A percentile compares a stretch with the other conserved stretches of the same genome.
phyloP scores from a whole-genome alignment of 2,888 invertebrate genomes.

The Pammene aurita region DNA sequence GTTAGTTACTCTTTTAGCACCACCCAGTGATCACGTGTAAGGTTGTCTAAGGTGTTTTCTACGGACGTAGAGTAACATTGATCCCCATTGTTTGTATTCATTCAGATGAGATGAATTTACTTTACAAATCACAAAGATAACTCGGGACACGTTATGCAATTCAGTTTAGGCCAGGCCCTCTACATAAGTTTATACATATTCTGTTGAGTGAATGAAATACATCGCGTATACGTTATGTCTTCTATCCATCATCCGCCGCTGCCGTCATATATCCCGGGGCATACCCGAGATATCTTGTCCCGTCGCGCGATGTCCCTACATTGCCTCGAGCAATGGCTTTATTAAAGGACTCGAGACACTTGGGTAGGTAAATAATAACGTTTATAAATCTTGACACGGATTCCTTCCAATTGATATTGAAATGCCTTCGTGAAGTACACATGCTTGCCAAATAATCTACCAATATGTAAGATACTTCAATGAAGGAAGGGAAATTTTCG shows the following conservation, averaged over 20 bases:
- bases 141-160: background rate
- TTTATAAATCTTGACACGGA: conserved; percentile 20
- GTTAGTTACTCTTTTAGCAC: too few relatives aligned
- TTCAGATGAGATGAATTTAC: background rate
- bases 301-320: conserved; percentile 21
- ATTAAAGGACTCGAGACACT: conserved; percentile 33
- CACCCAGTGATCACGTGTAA: too few relatives aligned
- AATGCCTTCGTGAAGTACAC: conserved; percentile 4
- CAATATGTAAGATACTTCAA: background rate
- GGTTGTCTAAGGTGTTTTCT: too few relatives aligned
- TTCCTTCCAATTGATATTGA: conserved; percentile 18
- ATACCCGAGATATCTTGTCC: conserved; percentile 25
- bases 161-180: conserved; percentile 3
- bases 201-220: conserved; percentile 25
- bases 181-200: conserved; percentile 8
- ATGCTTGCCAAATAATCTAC: background rate
- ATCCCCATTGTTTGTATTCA: too few relatives aligned
- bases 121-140: background rate
- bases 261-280: conserved; percentile 12
- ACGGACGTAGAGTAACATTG: too few relatives aligned
- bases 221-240: conserved; percentile 20
- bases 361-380: conserved; percentile 16
- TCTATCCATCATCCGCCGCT: conserved; percentile 31
- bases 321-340: conserved; percentile 31
- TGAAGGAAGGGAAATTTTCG: too few relatives aligned